phyloP scores from a whole-genome alignment of 2,113 vertebrate species.

The Phyllostomus hastatus region DNA sequence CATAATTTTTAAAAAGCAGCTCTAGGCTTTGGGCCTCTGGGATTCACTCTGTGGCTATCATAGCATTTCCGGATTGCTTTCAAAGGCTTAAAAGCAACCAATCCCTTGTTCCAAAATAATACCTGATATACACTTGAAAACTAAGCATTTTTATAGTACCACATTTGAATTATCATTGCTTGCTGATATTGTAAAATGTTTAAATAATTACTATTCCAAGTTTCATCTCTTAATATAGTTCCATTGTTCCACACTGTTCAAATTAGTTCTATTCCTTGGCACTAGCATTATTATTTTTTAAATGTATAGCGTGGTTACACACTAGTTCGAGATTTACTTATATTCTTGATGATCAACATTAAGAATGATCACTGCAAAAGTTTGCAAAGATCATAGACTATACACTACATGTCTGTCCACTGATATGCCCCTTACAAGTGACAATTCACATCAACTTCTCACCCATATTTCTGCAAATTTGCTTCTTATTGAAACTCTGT shows the following conservation, averaged over 20 bases:
- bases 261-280: not conserved
- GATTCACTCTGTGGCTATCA: not conserved
- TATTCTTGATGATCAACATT: not conserved
- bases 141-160: not conserved
- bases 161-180: not conserved
- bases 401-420: not conserved
- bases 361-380: not conserved
- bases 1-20: not conserved
- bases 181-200: not conserved
- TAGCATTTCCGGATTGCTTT: not conserved
- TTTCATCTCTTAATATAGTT: constrained; percentile 18
- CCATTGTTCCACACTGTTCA: not conserved
- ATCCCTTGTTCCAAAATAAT: not conserved
- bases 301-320: not conserved
- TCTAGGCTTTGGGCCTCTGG: not conserved
- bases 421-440: not conserved
- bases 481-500: not conserved
- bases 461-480: not conserved
- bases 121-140: not conserved
- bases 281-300: not conserved
- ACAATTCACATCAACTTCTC: not conserved
- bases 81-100: not conserved
- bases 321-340: not conserved
- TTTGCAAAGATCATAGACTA: not conserved
- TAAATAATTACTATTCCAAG: not conserved